Percentiles rank a stretch among this genome's conserved stretches.
Evolutionary conservation across 2,888 invertebrate genomes (phyloP).

Genomic region (Drosophila greeni): DNA sequence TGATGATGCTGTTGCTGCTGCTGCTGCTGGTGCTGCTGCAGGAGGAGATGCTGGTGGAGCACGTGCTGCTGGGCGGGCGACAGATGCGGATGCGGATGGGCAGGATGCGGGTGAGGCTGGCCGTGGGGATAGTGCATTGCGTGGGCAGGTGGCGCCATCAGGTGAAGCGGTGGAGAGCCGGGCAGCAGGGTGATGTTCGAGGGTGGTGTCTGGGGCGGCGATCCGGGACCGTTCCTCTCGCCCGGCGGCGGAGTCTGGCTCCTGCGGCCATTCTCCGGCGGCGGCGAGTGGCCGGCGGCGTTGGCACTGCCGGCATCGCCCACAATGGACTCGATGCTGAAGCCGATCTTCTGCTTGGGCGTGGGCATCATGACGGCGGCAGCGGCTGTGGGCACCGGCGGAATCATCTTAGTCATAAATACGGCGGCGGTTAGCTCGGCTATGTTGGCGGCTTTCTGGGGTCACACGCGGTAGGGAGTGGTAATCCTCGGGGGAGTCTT

Average conservation of each 20-base stretch:
- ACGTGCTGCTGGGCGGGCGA: constrained; percentile 75
- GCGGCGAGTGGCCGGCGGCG: constrained; percentile 44
- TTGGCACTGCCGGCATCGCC: constrained; percentile 79
- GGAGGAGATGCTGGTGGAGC: constrained; percentile 72
- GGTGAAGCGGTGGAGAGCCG: constrained; percentile 57
- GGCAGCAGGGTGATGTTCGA: constrained; percentile 53
- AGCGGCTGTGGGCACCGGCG: constrained; percentile 91
- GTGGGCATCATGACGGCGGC: constrained; percentile 92
- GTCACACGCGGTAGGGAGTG: constrained; percentile 9
- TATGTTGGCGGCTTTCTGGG: constrained; percentile 63
- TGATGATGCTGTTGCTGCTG: constrained; percentile 51
- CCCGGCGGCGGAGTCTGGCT: constrained; percentile 62
- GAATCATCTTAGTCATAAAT: constrained; percentile 87
- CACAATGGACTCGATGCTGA: constrained; percentile 96
- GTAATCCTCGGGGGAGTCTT: constrained; percentile 52
- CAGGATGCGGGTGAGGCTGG: constrained; percentile 60
- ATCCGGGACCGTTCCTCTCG: constrained; percentile 69
- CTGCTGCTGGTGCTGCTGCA: constrained; percentile 64
- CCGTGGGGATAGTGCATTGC: constrained; percentile 55
- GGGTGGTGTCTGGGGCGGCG: constrained; percentile 76
- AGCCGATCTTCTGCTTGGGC: constrained; percentile 95
- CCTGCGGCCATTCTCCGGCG: constrained; percentile 48
- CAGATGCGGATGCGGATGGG: constrained; percentile 56
- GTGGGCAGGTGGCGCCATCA: constrained; percentile 65
- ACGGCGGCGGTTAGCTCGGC: constrained; percentile 69